Base-by-base conservation (phyloP, 2,113 vertebrate genomes). In the Sinocyclocheilus rhinocerous region DNA sequence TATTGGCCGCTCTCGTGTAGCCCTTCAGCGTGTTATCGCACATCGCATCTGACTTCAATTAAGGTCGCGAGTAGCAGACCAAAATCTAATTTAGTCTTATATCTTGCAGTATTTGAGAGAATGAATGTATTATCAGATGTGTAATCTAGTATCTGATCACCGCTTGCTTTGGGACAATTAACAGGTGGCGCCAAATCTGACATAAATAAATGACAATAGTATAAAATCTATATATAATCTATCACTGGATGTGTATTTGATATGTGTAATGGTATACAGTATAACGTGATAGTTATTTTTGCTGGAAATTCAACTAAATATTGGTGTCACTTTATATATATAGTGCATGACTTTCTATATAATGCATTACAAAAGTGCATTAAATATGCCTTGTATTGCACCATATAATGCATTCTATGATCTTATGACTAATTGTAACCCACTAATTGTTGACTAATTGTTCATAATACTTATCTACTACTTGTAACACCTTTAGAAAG, bases 21-120 rank as follows among this genome's bases (percentile, higher is more conserved):
- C 39, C 24, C 36, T n/a, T 61, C 85, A 65, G 20, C 5, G 29
- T 73, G 29, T 73, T 83, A 72, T 73, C 81, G 1, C 50, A 42
- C 81, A 39, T 57, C 11, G 67, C 81, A 83, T 83, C 69, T 83
- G 67, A 72, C 81, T 83, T 72, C 69, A 83, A 83, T 83, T 83
- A 73, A 73, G 50, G 48, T 73, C 2, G 20, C 29, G 36, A 83
- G 65, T 42, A 83, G 67, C 26, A 73, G 33, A 73, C 16, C 18
- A 39, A 73, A 73, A 83, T 59, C 67, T 59, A 39, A 83, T 83
- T 73, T 73, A 59, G 67, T 36, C 69, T 83, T 15, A 55, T 39
- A 55, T 39, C 61, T 48, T 48, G 29, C 24, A 45, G 45, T 50
- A 52, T 82, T 86, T 81, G 55, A 81, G 11, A 65, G 16, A 63